Evolutionary conservation across 2,888 invertebrate species (phyloP).

Genomic region (Sarcophaga variegata): DNA sequence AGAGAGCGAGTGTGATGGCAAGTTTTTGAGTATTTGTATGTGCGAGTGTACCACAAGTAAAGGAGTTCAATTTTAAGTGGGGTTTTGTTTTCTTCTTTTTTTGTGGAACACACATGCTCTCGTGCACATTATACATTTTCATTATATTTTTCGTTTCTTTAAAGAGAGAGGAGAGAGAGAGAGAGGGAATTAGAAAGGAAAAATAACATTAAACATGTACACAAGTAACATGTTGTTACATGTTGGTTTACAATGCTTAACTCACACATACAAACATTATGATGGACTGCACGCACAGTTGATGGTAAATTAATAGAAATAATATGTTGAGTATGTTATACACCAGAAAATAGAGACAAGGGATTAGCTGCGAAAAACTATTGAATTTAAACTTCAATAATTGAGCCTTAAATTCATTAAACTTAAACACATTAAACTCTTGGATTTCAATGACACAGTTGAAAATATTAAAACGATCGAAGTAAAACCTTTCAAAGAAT

Average conservation of each 20-base stretch:
- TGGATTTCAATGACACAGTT: too few species aligned
- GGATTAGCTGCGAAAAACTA: too few species aligned
- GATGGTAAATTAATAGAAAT: not conserved
- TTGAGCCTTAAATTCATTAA: too few species aligned
- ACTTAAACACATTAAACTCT: too few species aligned
- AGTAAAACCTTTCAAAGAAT: too few species aligned
- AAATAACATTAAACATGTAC: not conserved
- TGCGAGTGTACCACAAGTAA: not conserved
- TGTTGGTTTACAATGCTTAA: not conserved
- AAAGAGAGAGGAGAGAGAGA: not conserved
- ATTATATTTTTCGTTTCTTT: not conserved
- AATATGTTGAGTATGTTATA: not conserved
- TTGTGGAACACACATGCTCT: not conserved
- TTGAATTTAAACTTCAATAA: too few species aligned
- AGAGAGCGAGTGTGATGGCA: not conserved
- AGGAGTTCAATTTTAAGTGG: not conserved
- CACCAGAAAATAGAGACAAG: too few species aligned
- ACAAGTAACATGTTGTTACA: not conserved
- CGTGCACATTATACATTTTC: not conserved
- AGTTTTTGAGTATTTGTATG: not conserved
- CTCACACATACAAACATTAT: not conserved
- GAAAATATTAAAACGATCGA: too few species aligned
- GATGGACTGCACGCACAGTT: not conserved
- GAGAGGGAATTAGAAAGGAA: not conserved
- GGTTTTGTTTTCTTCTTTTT: not conserved